Percentiles rank a stretch among this genome's conserved stretches.
Evolutionary conservation across 2,888 invertebrate genomes (phyloP).

Genomic region (Syritta pipiens): DNA sequence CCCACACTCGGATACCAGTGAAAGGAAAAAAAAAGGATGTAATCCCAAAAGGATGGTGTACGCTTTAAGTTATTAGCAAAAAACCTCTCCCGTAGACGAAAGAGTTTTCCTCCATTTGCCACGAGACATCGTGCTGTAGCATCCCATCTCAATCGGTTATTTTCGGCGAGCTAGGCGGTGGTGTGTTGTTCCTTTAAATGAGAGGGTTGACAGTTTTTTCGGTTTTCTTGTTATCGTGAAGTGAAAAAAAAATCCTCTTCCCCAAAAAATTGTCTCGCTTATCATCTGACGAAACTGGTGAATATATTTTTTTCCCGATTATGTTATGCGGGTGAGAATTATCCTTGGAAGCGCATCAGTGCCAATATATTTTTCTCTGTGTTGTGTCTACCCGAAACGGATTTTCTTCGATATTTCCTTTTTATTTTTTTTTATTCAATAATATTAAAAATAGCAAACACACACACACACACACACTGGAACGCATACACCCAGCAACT

Average conservation of each 20-base stretch:
- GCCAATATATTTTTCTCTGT: slow-evolving; percentile 10
- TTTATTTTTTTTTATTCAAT: slow-evolving; percentile 7
- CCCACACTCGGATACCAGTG: slow-evolving; percentile 53
- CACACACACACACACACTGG: slow-evolving; percentile 12
- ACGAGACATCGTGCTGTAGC: slow-evolving; percentile 67
- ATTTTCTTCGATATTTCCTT: neutral
- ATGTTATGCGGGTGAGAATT: neutral
- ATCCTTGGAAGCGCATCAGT: neutral
- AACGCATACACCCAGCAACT: slow-evolving; percentile 52
- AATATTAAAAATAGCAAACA: neutral
- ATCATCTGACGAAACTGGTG: slow-evolving; percentile 9
- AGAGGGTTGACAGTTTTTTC: slow-evolving; percentile 42
- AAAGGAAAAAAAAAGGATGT: slow-evolving; percentile 65
- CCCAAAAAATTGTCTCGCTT: slow-evolving; percentile 24
- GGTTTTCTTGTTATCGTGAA: neutral
- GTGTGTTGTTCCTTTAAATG: slow-evolving; percentile 41
- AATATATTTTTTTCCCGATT: slow-evolving; percentile 19
- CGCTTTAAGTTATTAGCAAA: slow-evolving; percentile 66
- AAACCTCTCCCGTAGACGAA: slow-evolving; percentile 65
- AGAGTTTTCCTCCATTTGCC: slow-evolving; percentile 66
- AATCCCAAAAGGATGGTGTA: slow-evolving; percentile 67
- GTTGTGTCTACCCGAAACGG: neutral
- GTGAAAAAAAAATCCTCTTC: slow-evolving; percentile 10
- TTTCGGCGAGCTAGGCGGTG: slow-evolving; percentile 67
- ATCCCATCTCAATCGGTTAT: slow-evolving; percentile 66